Evolutionary conservation across 2,888 invertebrate genomes (phyloP), one percentile per base, ranked within the genome.

Genomic region (Machimus atricapillus): DNA sequence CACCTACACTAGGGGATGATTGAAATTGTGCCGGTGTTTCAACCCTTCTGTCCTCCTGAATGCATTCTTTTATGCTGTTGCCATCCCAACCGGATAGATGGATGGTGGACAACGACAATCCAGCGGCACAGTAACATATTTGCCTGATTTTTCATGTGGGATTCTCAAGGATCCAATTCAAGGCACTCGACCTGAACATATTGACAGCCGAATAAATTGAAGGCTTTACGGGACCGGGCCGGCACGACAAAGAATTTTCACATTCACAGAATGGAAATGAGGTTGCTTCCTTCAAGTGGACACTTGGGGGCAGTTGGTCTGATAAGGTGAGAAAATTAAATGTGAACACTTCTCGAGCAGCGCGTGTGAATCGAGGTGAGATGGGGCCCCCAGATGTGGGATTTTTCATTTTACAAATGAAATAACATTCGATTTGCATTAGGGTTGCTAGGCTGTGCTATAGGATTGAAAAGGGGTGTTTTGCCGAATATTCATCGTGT

Each of bases 321-420:
- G 79, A 79, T 23, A 31, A 52, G 79, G 52, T 46, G 79, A 52
- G 79, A 79, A 79, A 79, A 79, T 79, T 79, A 79, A 79, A 79
- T 66, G 66, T 19, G 27, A 27, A 52, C 52, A 52, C n/a, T 52
- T 52, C 34, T 34, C 19, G 52, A 7, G 19, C n/a, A 16, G n/a
- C 52, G 27, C 23, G 66, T 23, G 19, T 66, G 66, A 66, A 66
- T 66, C 12, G 27, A 66, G 52, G n/a, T n/a, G 52, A n/a, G 52
- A n/a, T 52, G n/a, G 23, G 23, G 23, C 23, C 2, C 8, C n/a
- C n/a, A n/a, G 23, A 58, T 58, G 12, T 66, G 66, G 66, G 27
- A 23, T 66, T 66, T 66, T 66, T 19, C 66, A 23, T 66, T 66
- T 66, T 66, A 23, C 66, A 66, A 7, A 66, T 66, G 66, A 66